These are phyloP conservation scores for Calephelis perditalis DNA, from an alignment of 2,888 invertebrate species.

Conservation along the genomic window DNA sequence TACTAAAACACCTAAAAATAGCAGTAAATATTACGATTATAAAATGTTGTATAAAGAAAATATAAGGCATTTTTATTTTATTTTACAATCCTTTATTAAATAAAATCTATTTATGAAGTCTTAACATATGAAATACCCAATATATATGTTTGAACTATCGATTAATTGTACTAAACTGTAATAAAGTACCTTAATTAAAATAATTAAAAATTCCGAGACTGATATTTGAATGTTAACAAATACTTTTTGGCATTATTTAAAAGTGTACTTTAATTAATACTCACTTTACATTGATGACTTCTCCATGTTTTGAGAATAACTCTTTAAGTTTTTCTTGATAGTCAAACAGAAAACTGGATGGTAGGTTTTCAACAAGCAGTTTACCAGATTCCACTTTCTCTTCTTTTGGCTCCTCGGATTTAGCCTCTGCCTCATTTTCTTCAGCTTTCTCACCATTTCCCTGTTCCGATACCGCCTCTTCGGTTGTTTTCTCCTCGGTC, in stretches of 20 bases:
- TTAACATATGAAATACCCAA: too few relatives aligned
- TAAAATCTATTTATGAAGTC: too few relatives aligned
- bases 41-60: too few relatives aligned
- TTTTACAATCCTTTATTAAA: too few relatives aligned
- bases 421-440: constrained; percentile 41
- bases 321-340: constrained; percentile 74
- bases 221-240: constrained; percentile 75
- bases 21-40: too few relatives aligned
- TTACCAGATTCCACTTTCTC: constrained; percentile 72
- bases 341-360: constrained; percentile 66
- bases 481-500: constrained; percentile 32
- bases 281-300: constrained; percentile 63
- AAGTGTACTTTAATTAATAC: constrained; percentile 31
- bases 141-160: too few relatives aligned
- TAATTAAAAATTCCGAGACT: constrained; percentile 46
- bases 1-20: too few relatives aligned
- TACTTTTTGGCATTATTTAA: constrained; percentile 33
- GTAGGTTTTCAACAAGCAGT: constrained; percentile 69
- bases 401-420: constrained; percentile 55
- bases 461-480: constrained; percentile 35
- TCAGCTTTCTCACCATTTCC: constrained; percentile 38
- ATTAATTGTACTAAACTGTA: too few relatives aligned
- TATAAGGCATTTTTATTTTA: too few relatives aligned
- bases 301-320: constrained; percentile 68
- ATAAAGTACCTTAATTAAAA: not conserved